phyloP scores from a whole-genome alignment of 2,888 invertebrate genomes.

The Tenodera sinensis region DNA sequence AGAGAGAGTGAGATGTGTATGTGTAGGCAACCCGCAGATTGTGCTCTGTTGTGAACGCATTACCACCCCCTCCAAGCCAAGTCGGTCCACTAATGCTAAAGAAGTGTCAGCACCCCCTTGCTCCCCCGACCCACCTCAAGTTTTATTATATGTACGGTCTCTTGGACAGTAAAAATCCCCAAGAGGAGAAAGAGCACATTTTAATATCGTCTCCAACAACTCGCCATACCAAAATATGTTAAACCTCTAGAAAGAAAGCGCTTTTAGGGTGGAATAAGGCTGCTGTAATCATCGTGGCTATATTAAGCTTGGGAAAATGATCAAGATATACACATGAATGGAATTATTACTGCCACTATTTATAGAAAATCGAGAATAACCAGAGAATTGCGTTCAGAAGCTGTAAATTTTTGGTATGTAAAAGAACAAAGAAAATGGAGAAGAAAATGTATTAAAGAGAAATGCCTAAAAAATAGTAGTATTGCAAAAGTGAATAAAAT shows the following conservation, averaged over 20 bases:
- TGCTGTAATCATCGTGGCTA: no score
- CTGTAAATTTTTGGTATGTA: no score
- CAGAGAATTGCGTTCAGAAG: no score
- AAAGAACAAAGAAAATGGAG: no score
- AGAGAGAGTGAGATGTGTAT: not conserved
- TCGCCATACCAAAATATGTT: not conserved
- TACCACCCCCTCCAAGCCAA: not conserved
- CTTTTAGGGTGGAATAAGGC: not conserved
- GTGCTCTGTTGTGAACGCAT: constrained; percentile 4
- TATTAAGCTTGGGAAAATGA: no score
- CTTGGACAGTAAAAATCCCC: constrained; percentile 6
- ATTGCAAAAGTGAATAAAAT: no score
- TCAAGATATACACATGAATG: no score
- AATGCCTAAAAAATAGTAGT: no score
- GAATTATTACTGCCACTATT: no score
- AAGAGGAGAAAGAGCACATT: not conserved
- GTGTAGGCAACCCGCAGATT: not conserved
- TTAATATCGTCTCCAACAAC: not conserved
- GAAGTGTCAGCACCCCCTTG: constrained; percentile 5
- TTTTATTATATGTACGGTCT: constrained; percentile 4
- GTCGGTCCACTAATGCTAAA: constrained; percentile 17
- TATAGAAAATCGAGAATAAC: no score
- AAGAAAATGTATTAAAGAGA: no score
- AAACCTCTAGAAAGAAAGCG: not conserved
- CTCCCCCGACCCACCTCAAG: not conserved